phyloP scores from a whole-genome alignment of 2,113 vertebrate genomes.

The Solenodon paradoxus region DNA sequence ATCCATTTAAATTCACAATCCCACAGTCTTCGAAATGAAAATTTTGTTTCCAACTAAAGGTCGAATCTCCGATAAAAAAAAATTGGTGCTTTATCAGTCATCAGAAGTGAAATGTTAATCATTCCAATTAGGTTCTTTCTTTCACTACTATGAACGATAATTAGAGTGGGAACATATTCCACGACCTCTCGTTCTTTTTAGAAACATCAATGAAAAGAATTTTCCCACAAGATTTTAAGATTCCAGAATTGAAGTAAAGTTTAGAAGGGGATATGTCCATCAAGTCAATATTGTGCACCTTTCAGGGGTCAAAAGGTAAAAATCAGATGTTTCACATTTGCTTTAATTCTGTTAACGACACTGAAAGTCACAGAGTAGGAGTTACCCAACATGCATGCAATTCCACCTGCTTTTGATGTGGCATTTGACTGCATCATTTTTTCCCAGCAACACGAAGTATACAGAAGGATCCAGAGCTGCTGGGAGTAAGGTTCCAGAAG shows the following conservation, averaged over 20 bases:
- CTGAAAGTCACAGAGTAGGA: background rate
- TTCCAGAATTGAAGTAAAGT: background rate
- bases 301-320: constrained; percentile 35
- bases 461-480: constrained; percentile 37
- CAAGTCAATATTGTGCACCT: constrained; percentile 69
- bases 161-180: background rate
- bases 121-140: background rate
- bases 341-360: background rate
- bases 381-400: constrained; percentile 64
- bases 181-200: background rate
- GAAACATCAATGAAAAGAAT: background rate
- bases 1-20: background rate
- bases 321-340: background rate
- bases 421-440: constrained; percentile 66
- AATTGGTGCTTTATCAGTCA: background rate
- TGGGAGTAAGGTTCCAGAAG: background rate
- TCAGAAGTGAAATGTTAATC: background rate
- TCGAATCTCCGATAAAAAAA: background rate
- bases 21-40: background rate
- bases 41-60: background rate
- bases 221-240: background rate
- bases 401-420: constrained; percentile 46
- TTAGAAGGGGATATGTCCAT: background rate
- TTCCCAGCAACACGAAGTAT: constrained; percentile 51
- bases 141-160: background rate